A percentile compares a stretch with the other conserved stretches of the same genome.
Conservation (phyloP, 2,113 vertebrate genomes). For the Malaclemys terrapin region DNA sequence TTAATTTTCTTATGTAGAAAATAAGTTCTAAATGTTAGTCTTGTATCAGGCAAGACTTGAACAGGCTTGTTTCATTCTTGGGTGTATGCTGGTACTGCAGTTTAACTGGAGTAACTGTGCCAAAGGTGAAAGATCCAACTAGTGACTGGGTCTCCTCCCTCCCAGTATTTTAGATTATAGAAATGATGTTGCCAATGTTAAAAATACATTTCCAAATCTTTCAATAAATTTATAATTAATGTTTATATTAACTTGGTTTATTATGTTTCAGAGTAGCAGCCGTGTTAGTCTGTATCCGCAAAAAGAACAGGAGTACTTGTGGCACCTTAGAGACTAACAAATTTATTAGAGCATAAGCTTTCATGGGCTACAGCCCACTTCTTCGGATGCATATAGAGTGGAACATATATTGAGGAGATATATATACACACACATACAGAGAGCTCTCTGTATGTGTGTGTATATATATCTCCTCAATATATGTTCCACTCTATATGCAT, state of each 20-base stretch:
- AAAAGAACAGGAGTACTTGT: too few species aligned
- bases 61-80: neutral
- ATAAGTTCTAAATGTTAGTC: neutral
- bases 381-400: too few species aligned
- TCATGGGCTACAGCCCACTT: too few species aligned
- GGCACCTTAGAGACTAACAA: too few species aligned
- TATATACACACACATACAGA: too few species aligned
- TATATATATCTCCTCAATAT: too few species aligned
- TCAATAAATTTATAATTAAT: neutral
- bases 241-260: neutral
- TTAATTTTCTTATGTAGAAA: neutral
- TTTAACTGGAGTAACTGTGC: slow-evolving; percentile 34
- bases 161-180: slow-evolving; percentile 6
- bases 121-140: slow-evolving; percentile 17
- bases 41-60: neutral
- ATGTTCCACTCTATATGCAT: too few species aligned
- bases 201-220: slow-evolving; percentile 14
- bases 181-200: slow-evolving; percentile 25
- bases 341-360: too few species aligned
- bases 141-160: slow-evolving; percentile 55
- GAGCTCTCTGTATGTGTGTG: too few species aligned
- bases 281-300: too few species aligned
- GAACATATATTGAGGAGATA: too few species aligned
- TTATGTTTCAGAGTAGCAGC: too few species aligned
- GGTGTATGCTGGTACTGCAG: neutral